phyloP scores from a whole-genome alignment of 2,888 invertebrate species.

The Epistrophe grossulariae region DNA sequence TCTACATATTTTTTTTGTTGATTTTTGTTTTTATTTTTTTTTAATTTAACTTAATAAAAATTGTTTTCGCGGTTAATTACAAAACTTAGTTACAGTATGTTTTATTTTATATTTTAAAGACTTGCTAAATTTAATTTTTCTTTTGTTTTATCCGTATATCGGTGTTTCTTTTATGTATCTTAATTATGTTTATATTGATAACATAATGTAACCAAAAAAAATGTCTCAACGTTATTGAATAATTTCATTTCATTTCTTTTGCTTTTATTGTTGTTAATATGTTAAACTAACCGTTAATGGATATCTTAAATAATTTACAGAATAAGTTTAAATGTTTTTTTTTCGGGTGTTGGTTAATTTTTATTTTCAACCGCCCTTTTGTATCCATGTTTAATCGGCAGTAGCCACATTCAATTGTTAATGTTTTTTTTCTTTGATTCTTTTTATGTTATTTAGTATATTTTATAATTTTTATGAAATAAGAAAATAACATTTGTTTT shows the following conservation, averaged over 20 bases:
- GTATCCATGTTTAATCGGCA: constrained; percentile 5
- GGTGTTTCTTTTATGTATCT: constrained; percentile 45
- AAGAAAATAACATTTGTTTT: constrained; percentile 74
- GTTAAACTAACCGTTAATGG: constrained; percentile 56
- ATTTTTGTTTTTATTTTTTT: constrained; percentile 62
- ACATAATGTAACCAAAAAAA: constrained; percentile 16
- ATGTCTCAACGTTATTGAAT: constrained; percentile 35
- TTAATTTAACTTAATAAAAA: constrained; percentile 78
- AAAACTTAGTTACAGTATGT: constrained; percentile 78
- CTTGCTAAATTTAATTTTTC: constrained; percentile 62
- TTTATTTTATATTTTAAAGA: constrained; percentile 57
- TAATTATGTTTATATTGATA: constrained; percentile 50
- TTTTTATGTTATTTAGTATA: constrained; percentile 41
- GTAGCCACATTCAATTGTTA: constrained; percentile 32
- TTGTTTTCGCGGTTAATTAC: constrained; percentile 77
- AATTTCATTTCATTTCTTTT: constrained; percentile 75
- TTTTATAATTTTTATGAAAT: constrained; percentile 63
- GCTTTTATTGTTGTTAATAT: constrained; percentile 48
- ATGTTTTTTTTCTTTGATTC: constrained; percentile 46
- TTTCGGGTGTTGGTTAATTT: constrained; percentile 20
- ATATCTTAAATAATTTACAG: constrained; percentile 73
- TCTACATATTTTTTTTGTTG: constrained; percentile 71
- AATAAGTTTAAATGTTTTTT: constrained; percentile 51
- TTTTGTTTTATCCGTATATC: constrained; percentile 49
- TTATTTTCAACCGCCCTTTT: constrained; percentile 2